A percentile compares a stretch with the other conserved stretches of the same genome.
Conservation (phyloP, 2,888 invertebrate species). For the Acanthosepion pharaonis region DNA sequence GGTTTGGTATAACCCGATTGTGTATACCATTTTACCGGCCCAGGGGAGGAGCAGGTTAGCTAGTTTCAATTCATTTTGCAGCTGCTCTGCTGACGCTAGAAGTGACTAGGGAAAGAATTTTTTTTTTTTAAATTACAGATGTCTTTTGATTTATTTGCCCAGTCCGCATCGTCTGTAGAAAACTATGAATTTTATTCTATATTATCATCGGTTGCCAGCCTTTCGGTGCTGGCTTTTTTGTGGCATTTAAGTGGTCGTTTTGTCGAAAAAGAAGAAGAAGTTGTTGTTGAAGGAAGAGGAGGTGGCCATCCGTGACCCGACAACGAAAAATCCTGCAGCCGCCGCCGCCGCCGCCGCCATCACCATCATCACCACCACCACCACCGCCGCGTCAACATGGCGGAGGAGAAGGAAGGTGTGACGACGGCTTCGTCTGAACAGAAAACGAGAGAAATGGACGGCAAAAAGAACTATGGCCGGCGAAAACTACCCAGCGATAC, state of each 20-base stretch:
- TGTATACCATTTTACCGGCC: not conserved
- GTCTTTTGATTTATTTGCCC: not conserved
- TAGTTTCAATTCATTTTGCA: not conserved
- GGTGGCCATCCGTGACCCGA: conserved; percentile 14
- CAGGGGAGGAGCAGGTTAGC: conserved; percentile 6
- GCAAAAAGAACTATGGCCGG: conserved; percentile 47
- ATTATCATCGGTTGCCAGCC: not conserved
- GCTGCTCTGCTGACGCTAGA: not conserved
- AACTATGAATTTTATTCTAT: not conserved
- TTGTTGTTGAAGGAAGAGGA: not conserved
- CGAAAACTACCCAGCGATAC: conserved; percentile 44
- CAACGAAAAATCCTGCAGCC: not conserved
- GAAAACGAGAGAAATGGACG: conserved; percentile 40
- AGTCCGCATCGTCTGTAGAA: not conserved
- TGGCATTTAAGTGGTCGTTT: conserved; percentile 12
- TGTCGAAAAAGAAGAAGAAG: too few relatives aligned
- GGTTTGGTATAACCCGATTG: conserved; percentile 11
- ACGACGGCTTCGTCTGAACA: conserved; percentile 34
- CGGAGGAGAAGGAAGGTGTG: conserved; percentile 48
- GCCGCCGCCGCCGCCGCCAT: not conserved
- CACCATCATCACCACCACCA: too few relatives aligned
- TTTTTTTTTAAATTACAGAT: not conserved
- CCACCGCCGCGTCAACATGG: conserved; percentile 43
- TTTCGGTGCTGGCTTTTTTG: not conserved
- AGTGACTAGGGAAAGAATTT: not conserved